phyloP scores from a whole-genome alignment of 2,888 invertebrate species.

The Epirrhoe alternata region DNA sequence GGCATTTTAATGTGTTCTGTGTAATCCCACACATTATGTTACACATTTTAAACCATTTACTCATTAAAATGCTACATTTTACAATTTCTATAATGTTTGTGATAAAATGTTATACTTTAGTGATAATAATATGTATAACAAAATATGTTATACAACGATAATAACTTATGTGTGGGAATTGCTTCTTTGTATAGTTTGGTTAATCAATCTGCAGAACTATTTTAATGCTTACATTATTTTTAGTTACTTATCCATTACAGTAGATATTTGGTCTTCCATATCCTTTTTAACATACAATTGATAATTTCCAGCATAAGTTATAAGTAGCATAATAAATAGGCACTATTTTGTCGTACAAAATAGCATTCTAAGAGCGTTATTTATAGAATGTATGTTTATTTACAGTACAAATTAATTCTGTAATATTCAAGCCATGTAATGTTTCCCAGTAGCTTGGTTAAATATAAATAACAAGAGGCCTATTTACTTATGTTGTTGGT shows the following conservation, averaged over 20 bases:
- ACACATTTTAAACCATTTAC: background rate
- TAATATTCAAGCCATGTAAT: slow-evolving; percentile 26
- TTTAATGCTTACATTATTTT: slow-evolving; percentile 7
- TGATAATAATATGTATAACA: background rate
- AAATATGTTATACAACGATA: background rate
- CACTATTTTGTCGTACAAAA: slow-evolving; percentile 48
- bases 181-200: background rate
- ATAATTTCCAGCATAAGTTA: slow-evolving; percentile 31
- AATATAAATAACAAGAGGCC: slow-evolving; percentile 17
- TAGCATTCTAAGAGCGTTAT: slow-evolving; percentile 31
- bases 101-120: background rate
- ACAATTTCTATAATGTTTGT: background rate
- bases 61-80: background rate
- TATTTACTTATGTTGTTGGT: slow-evolving; percentile 35
- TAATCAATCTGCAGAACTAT: slow-evolving; percentile 6
- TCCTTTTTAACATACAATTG: slow-evolving; percentile 24
- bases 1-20: slow-evolving; percentile 28
- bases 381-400: slow-evolving; percentile 39
- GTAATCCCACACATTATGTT: background rate
- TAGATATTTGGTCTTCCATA: slow-evolving; percentile 44
- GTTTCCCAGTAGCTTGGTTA: slow-evolving; percentile 15
- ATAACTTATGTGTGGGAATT: background rate
- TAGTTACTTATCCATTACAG: slow-evolving; percentile 22
- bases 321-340: slow-evolving; percentile 42
- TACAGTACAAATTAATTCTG: slow-evolving; percentile 40